A percentile compares a stretch with the other conserved stretches of the same genome.
Evolutionary conservation across 2,113 vertebrate genomes (phyloP).

Genomic region (Eulacestoma nigropectus): DNA sequence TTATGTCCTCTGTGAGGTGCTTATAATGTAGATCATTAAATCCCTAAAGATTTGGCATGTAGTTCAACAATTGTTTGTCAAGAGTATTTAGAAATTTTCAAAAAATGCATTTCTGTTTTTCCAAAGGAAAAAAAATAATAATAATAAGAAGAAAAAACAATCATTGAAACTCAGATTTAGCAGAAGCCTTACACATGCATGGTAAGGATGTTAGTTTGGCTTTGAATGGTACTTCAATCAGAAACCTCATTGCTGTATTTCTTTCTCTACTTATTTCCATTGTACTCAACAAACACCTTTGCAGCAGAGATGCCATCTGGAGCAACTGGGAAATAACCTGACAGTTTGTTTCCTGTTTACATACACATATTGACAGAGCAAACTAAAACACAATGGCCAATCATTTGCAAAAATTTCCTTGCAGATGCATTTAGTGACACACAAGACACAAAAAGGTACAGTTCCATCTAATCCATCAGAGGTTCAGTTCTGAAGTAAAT

Average conservation of each 20-base stretch:
- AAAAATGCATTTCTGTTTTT: background rate
- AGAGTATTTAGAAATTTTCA: background rate
- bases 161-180: background rate
- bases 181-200: background rate
- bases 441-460: background rate
- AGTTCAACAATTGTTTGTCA: background rate
- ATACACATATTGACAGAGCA: background rate
- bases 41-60: background rate
- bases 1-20: background rate
- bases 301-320: background rate
- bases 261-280: background rate
- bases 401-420: background rate
- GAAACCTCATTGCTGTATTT: background rate
- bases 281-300: background rate
- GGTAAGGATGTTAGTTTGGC: background rate
- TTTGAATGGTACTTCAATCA: background rate
- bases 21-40: slow-evolving; percentile 16
- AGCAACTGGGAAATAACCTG: background rate
- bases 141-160: background rate
- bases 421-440: background rate
- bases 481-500: background rate
- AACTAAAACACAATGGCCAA: background rate
- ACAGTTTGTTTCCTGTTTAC: background rate
- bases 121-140: background rate
- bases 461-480: background rate